Percentiles rank a stretch among this genome's conserved stretches.
phyloP scores from a whole-genome alignment of 2,797 vertebrate genomes.

The Tokudaia muenninki region DNA sequence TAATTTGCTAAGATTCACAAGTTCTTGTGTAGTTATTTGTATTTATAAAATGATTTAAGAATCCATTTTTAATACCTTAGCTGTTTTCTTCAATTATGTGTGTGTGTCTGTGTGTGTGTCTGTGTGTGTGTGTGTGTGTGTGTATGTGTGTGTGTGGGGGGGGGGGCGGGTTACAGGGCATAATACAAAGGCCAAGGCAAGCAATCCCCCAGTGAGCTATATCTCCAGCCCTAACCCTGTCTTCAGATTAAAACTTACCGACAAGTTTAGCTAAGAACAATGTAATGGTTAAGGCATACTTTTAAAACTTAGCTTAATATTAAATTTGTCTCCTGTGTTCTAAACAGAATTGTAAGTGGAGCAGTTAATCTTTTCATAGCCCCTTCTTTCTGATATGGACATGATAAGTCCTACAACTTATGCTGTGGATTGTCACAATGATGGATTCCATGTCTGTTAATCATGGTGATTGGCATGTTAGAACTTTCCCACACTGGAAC shows the following conservation, averaged over 20 bases:
- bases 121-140: not conserved
- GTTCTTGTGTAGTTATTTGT: slow-evolving; percentile 6
- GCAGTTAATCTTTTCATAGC: not conserved
- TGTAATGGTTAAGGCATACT: not conserved
- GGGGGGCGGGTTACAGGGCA: not conserved
- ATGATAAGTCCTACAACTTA: not conserved
- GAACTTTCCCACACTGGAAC: not conserved
- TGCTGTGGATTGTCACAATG: not conserved
- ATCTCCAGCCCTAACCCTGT: not conserved
- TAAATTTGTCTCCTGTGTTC: not conserved
- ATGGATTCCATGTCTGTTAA: not conserved
- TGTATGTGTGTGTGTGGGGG: not conserved
- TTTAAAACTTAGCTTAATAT: not conserved
- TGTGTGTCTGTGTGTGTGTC: not conserved
- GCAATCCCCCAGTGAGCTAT: not conserved
- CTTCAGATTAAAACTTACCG: slow-evolving; percentile 19
- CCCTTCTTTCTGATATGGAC: not conserved
- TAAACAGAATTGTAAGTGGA: not conserved
- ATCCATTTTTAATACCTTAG: not conserved
- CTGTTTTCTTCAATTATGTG: not conserved
- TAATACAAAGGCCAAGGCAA: not conserved
- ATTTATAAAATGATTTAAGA: slow-evolving; percentile 38
- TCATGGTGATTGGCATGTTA: not conserved
- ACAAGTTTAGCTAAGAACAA: not conserved
- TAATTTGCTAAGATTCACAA: not conserved